phyloP scores from a whole-genome alignment of 2,888 invertebrate genomes.

The Parnassius mnemosyne region DNA sequence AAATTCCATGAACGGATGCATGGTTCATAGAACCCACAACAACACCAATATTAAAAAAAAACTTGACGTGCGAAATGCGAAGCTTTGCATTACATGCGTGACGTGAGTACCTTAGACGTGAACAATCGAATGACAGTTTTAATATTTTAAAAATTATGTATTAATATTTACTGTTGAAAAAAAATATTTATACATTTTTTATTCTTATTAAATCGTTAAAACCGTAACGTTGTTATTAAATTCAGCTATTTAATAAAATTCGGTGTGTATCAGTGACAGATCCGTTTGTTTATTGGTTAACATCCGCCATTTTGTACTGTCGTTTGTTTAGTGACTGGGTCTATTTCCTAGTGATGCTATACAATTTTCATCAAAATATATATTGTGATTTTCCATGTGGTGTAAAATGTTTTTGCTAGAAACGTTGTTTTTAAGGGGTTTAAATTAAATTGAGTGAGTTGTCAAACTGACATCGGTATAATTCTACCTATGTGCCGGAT shows the following conservation, averaged over 20 bases:
- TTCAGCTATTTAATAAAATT: conserved; percentile 52
- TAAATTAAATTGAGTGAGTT: conserved; percentile 70
- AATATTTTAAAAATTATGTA: conserved; percentile 65
- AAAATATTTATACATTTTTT: conserved; percentile 69
- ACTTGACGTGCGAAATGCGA: conserved; percentile 38
- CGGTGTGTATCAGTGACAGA: conserved; percentile 62
- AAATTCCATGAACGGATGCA: background rate
- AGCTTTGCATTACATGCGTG: conserved; percentile 43
- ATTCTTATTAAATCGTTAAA: conserved; percentile 56
- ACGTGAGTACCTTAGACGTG: conserved; percentile 53
- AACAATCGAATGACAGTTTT: conserved; percentile 73
- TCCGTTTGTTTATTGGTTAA: conserved; percentile 80
- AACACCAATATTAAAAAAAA: conserved; percentile 25
- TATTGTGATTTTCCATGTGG: conserved; percentile 66
- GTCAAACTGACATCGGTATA: conserved; percentile 72
- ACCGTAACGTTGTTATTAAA: conserved; percentile 41
- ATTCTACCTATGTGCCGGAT: conserved; percentile 76
- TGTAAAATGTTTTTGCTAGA: conserved; percentile 75
- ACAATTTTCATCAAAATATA: conserved; percentile 61
- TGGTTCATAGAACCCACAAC: conserved; percentile 4
- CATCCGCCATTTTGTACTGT: conserved; percentile 81
- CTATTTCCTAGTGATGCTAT: conserved; percentile 68
- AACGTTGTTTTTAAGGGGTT: conserved; percentile 64
- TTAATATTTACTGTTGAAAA: conserved; percentile 56
- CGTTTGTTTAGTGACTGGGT: conserved; percentile 79